phyloP scores from a whole-genome alignment of 1,140 invertebrate genomes.

The Heliothis virescens region DNA sequence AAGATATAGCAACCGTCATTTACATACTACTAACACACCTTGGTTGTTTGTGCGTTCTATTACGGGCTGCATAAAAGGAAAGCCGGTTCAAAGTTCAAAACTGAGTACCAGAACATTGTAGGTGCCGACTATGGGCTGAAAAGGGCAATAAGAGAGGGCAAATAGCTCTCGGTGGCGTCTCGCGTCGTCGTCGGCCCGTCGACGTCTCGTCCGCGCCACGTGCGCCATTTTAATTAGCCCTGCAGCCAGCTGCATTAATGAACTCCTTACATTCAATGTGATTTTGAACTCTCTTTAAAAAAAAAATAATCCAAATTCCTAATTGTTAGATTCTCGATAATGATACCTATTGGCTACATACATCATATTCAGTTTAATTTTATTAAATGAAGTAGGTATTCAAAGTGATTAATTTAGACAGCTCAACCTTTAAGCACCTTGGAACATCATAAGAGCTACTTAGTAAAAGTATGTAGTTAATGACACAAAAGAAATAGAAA shows the following conservation, averaged over 20 bases:
- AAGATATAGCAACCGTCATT: neutral
- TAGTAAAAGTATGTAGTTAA: neutral
- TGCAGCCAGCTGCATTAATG: slow-evolving; percentile 40
- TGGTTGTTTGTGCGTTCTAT: slow-evolving; percentile 20
- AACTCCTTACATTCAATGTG: slow-evolving; percentile 31
- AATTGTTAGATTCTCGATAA: neutral
- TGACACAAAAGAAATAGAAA: neutral
- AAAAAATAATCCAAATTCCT: neutral
- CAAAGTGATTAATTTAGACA: neutral
- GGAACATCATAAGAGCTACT: neutral
- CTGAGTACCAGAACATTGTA: slow-evolving; percentile 35
- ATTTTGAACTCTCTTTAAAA: neutral
- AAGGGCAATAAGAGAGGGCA: slow-evolving; percentile 54
- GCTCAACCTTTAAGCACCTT: neutral
- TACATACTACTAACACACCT: neutral
- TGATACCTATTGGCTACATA: neutral
- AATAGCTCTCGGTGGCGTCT: slow-evolving; percentile 47
- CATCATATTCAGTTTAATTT: neutral
- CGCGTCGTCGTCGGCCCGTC: slow-evolving; percentile 35
- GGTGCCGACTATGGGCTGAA: slow-evolving; percentile 48
- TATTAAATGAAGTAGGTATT: neutral
- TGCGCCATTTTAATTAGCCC: slow-evolving; percentile 70
- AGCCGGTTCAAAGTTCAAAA: slow-evolving; percentile 34
- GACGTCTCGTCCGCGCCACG: slow-evolving; percentile 46
- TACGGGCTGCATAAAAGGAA: slow-evolving; percentile 14